phyloP scores from a whole-genome alignment of 1,140 invertebrate genomes.

The Trachelipus rathkii region DNA sequence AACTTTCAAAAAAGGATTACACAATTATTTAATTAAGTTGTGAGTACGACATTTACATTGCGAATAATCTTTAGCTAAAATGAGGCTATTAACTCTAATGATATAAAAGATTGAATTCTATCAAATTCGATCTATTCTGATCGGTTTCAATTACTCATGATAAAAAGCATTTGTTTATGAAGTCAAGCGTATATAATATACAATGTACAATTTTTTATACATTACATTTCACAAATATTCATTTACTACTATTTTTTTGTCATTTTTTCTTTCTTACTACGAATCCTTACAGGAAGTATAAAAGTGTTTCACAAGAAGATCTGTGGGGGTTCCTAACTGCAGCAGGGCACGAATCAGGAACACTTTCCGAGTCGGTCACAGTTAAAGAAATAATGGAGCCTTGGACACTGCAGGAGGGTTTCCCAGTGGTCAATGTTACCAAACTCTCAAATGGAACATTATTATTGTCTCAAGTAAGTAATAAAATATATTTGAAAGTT shows the following conservation, averaged over 20 bases:
- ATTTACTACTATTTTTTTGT: neutral
- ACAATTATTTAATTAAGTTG: neutral
- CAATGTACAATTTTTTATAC: neutral
- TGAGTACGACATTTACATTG: neutral
- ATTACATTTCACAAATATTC: neutral
- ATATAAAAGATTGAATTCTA: neutral
- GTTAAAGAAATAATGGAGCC: conserved; percentile 67
- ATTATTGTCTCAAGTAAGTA: neutral
- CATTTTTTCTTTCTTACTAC: too few relatives aligned
- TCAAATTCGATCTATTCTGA: neutral
- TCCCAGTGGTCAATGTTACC: conserved; percentile 54
- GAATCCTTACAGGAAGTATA: too few relatives aligned
- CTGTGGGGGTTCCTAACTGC: conserved; percentile 69
- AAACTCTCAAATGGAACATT: neutral
- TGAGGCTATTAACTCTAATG: neutral
- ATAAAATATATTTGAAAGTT: too few relatives aligned
- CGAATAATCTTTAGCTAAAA: neutral
- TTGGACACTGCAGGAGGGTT: conserved; percentile 54
- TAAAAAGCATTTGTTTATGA: neutral
- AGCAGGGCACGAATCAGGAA: conserved; percentile 18
- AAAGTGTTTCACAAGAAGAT: conserved; percentile 73
- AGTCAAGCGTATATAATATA: neutral
- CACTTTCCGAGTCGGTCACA: conserved; percentile 60
- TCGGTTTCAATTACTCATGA: neutral
- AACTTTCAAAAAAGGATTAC: neutral